Base-by-base conservation (phyloP, 2,888 invertebrate species). In the Ormia ochracea region DNA sequence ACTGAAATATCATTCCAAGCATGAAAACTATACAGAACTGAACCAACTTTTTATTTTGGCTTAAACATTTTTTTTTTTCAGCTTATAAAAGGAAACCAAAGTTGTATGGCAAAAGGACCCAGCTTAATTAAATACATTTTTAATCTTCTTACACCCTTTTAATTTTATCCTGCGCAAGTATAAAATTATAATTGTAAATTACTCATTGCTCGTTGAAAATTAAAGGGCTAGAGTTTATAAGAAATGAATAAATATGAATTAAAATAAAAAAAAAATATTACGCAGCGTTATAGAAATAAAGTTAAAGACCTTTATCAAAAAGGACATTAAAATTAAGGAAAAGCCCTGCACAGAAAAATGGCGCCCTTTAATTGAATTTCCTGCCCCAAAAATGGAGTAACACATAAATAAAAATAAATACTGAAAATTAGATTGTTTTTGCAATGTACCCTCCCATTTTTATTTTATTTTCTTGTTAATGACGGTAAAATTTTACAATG, bases 321-420 rank as follows among this genome's bases (percentile, higher is more conserved):
- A 21, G 33, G 21, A 6, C 12, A 1, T 56, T 36, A 21, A 21
- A 36, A 5, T 17, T 5, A 33, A 48, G 14, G 17, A 54, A 26
- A 54, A 43, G 17, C 28, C 4, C 14, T 38, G 6, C n/a, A 9
- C 43, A 21, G 38, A 48, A 9, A 48, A 10, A 3, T 23, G 63
- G 17, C 56, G 63, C 68, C 50, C 68, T 38, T 73, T 76, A 72
- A 76, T 80, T 80, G 59, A 80, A 80, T 76, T 73, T 80, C 72
- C 80, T 80, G 80, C 61, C 76, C 45, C 41, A 48, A 68, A 76
- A 76, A 72, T 77, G 43, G 63, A 65, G 54, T n/a, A n/a, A n/a
- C n/a, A n/a, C n/a, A n/a, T n/a, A 56, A 56, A 56, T 58, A 54
- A 66, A 78, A 31, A 70, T 28, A 48, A 58, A 54, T 6, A 17